Base-by-base conservation (phyloP, 2,113 vertebrate genomes). In the Nothobranchius furzeri region DNA sequence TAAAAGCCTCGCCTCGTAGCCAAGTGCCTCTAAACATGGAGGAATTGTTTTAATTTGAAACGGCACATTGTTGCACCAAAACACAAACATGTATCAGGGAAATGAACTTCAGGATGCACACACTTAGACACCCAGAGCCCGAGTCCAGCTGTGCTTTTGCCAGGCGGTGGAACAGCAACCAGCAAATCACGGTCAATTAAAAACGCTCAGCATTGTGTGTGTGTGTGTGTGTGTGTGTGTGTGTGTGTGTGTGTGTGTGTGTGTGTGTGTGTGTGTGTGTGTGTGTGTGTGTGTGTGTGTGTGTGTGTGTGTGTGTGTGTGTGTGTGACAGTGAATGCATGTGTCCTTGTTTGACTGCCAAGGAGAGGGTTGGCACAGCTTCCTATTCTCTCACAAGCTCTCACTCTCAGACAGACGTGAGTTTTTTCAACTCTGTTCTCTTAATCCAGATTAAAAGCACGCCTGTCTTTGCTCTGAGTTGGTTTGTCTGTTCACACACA, bases 111-210 rank as follows among this genome's bases (percentile, higher is more conserved):
- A 58, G 37, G 58, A 51, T 64, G 56, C 54, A 72, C 62, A 62
- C 30, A 53, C 53, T 53, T 48, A 56, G 7, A 40, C 37, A 64
- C 60, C 52, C 61, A 78, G 64, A 65, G 64, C 63, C 57, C 9
- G 9, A 70, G 68, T 82, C 82, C 67, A 87, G 83, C 83, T 85
- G 85, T 76, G 76, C 70, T 25, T 76, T 60, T 87, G 82, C 84
- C 87, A 88, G 60, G 68, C 68, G 75, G 7, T 25, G 30, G 71
- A 86, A 82, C 79, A 67, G 78, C 82, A 75, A 86, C 84, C 74
- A 80, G 82, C 73, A 72, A 87, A 85, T 83, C 82, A 87, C 76
- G 71, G 73, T 82, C 80, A 82, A 86, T 85, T 82, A 88, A 81
- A 87, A 86, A 72, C 12, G 46, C 70, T 81, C 71, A 72, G 67